Conservation (phyloP, 2,888 invertebrate genomes). For the Epirrhoe tristata region DNA sequence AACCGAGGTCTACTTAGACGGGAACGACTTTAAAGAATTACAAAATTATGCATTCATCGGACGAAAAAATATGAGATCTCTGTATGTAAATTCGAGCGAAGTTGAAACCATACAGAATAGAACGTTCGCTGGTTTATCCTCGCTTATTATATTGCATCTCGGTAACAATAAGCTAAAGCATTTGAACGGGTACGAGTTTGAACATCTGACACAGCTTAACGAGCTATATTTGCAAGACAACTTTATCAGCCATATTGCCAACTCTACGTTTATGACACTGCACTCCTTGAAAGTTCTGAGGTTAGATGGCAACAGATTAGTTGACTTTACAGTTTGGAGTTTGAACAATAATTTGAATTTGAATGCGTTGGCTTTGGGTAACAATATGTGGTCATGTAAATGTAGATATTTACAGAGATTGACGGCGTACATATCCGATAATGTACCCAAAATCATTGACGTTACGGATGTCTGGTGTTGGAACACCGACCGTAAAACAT, state of each 20-base stretch:
- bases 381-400: conserved; percentile 96
- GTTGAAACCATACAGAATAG: conserved; percentile 94
- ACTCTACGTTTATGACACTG: conserved; percentile 91
- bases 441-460: conserved; percentile 91
- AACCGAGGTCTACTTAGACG: conserved; percentile 96
- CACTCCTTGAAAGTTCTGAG: conserved; percentile 91
- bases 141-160: conserved; percentile 92
- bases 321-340: conserved; percentile 92
- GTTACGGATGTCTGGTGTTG: conserved; percentile 91
- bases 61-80: conserved; percentile 93
- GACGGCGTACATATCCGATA: conserved; percentile 92
- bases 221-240: conserved; percentile 96
- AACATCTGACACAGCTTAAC: conserved; percentile 91
- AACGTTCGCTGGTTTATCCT: conserved; percentile 94
- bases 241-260: conserved; percentile 90
- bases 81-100: conserved; percentile 94
- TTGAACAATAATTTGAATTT: conserved; percentile 87
- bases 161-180: conserved; percentile 93
- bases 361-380: conserved; percentile 90
- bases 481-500: conserved; percentile 88
- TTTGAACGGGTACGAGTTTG: conserved; percentile 94
- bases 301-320: conserved; percentile 93
- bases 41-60: conserved; percentile 96
- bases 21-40: conserved; percentile 93
- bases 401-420: conserved; percentile 94